Percentiles rank a stretch among this genome's conserved stretches.
Evolutionary conservation across 2,797 vertebrate genomes (phyloP).

Genomic region (Sebastiscus tertius): DNA sequence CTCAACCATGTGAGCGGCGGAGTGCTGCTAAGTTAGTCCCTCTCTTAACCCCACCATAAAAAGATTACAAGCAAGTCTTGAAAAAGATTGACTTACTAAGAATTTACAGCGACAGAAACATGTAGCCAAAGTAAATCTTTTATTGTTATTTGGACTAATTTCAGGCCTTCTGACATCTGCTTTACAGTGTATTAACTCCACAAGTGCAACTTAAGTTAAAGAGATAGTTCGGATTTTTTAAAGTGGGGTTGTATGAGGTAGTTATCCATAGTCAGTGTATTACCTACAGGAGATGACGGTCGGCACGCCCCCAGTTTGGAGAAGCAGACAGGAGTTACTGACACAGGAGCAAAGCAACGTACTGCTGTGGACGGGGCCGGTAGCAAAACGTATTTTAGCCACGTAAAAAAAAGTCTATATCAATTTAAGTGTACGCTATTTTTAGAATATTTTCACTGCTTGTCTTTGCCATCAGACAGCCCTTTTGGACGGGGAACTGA

Average conservation of each 20-base stretch:
- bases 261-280: no score
- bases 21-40: neutral
- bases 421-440: no score
- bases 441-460: no score
- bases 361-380: no score
- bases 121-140: neutral
- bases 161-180: neutral
- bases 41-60: slow-evolving; percentile 16
- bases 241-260: neutral
- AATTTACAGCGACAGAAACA: neutral
- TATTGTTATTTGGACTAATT: neutral
- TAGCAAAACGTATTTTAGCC: no score
- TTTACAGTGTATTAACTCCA: neutral
- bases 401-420: no score
- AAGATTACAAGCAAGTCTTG: slow-evolving; percentile 27
- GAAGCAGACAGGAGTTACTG: no score
- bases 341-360: no score
- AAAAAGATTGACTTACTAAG: neutral
- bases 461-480: no score
- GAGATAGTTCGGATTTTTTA: neutral
- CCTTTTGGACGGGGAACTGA: no score
- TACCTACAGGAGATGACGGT: no score
- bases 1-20: neutral
- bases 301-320: no score
- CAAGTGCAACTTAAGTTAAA: neutral